These are phyloP conservation scores for Lasioglossum morio DNA, from an alignment of 2,888 invertebrate genomes.

Conservation along the genomic window DNA sequence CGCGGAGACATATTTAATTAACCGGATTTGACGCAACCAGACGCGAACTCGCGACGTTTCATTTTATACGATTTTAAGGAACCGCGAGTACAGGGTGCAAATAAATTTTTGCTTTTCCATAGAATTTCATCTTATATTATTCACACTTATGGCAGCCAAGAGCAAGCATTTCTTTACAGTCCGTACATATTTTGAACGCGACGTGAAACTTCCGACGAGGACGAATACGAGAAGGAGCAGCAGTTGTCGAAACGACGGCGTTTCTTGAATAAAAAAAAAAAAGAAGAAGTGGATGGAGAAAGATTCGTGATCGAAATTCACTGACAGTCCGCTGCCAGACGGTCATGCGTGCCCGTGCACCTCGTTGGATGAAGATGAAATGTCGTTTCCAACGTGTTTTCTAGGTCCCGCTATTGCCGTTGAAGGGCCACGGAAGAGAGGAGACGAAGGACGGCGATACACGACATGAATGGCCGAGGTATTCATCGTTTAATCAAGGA, in stretches of 20 bases:
- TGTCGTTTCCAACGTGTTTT: slow-evolving; percentile 79
- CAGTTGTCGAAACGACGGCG: neutral
- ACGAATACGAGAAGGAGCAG: neutral
- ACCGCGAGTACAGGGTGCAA: no score
- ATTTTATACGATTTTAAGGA: neutral
- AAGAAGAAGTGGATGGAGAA: slow-evolving; percentile 3
- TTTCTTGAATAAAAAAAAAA: slow-evolving; percentile 12
- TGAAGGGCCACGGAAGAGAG: slow-evolving; percentile 44
- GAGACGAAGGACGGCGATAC: slow-evolving; percentile 42
- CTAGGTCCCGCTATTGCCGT: slow-evolving; percentile 59
- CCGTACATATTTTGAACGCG: neutral
- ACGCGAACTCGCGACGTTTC: neutral
- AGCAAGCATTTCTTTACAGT: no score
- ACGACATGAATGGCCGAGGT: slow-evolving; percentile 64
- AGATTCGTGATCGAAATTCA: slow-evolving; percentile 52
- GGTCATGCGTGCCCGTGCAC: slow-evolving; percentile 31
- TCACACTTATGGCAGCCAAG: no score
- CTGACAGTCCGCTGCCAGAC: slow-evolving; percentile 38
- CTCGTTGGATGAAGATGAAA: slow-evolving; percentile 68
- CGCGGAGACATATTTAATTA: slow-evolving; percentile 54
- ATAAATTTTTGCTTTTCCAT: no score
- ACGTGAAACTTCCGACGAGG: neutral
- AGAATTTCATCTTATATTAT: no score
- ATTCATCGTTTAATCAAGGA: slow-evolving; percentile 83
- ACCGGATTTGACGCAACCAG: neutral